A percentile compares a stretch with the other conserved stretches of the same genome.
phyloP scores from a whole-genome alignment of 2,888 invertebrate species.

The Phortica magna region DNA sequence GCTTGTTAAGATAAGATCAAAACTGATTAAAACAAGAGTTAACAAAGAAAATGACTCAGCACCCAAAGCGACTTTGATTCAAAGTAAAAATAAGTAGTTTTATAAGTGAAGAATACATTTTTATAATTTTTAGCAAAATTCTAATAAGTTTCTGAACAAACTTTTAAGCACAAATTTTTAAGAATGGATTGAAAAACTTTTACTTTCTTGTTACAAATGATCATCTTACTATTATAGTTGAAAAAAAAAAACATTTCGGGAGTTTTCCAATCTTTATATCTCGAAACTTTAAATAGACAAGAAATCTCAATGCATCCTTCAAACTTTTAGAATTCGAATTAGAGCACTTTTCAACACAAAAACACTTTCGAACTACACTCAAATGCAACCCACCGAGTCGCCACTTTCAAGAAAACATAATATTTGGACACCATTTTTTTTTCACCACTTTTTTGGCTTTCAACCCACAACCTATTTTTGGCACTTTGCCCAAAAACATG shows the following conservation, averaged over 20 bases:
- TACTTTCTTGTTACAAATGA: no score
- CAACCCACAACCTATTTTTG: constrained; percentile 10
- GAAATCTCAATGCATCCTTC: neutral
- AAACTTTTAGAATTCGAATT: neutral
- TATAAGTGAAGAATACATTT: no score
- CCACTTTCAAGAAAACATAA: neutral
- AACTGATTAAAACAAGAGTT: no score
- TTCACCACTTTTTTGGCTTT: no score
- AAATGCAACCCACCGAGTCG: neutral
- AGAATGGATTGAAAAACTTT: no score
- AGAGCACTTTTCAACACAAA: neutral
- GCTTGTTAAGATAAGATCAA: no score
- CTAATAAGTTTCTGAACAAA: no score
- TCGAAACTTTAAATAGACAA: neutral
- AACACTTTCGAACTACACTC: neutral
- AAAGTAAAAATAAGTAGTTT: no score
- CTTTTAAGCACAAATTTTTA: no score
- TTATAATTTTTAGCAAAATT: no score
- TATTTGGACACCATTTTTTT: neutral
- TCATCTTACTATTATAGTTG: neutral
- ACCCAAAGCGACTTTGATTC: no score
- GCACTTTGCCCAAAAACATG: constrained; percentile 23
- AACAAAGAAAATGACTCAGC: no score
- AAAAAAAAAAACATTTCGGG: neutral
- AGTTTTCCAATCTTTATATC: neutral